Conservation (phyloP, 2,113 vertebrate species). For the Crypturellus undulatus region DNA sequence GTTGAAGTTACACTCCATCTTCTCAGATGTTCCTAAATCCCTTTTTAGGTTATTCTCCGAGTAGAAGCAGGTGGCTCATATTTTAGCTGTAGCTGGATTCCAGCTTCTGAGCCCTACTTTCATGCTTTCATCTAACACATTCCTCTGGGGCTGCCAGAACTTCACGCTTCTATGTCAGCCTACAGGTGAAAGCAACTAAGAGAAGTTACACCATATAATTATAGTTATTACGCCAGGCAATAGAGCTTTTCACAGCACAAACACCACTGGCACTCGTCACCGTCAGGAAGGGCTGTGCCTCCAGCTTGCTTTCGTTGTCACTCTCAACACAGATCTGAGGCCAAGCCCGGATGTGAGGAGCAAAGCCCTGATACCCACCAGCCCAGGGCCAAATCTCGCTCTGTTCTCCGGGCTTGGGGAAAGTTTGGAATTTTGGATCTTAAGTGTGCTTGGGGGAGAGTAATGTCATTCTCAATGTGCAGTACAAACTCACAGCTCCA, state of each 20-base stretch:
- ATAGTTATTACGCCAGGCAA: conserved; percentile 56
- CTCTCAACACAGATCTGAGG: background rate
- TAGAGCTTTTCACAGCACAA: conserved; percentile 38
- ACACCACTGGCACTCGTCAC: background rate
- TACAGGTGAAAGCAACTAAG: conserved; percentile 49
- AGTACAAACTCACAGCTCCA: background rate
- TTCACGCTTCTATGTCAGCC: conserved; percentile 10
- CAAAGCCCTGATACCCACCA: background rate
- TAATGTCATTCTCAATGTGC: background rate
- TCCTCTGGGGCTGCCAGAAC: conserved; percentile 52
- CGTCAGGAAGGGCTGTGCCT: conserved; percentile 12
- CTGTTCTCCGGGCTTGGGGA: background rate
- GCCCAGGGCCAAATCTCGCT: background rate
- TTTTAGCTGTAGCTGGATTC: conserved; percentile 23
- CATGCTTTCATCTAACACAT: conserved; percentile 33
- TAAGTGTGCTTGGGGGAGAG: background rate
- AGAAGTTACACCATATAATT: conserved; percentile 63
- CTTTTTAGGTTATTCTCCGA: background rate
- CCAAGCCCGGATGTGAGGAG: conserved; percentile 11
- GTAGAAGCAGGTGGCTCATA: conserved; percentile 2
- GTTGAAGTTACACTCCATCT: background rate
- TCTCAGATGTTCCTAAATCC: background rate
- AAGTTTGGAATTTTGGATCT: conserved; percentile 4
- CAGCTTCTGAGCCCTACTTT: conserved; percentile 1
- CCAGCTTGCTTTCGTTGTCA: background rate